Evolutionary conservation across 1,140 invertebrate species (phyloP).

Genomic region (Drosophila littoralis): DNA sequence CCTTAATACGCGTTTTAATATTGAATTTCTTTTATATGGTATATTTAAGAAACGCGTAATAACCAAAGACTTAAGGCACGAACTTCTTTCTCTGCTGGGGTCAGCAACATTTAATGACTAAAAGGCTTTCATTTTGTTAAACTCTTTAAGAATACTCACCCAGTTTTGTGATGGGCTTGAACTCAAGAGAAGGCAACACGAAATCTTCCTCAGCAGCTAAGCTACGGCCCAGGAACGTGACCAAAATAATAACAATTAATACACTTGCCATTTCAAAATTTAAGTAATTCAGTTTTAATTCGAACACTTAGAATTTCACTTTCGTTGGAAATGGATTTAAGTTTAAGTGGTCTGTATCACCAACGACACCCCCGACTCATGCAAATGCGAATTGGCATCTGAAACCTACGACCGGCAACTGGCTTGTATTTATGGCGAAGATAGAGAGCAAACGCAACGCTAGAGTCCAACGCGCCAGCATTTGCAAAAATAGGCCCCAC

Average conservation of each 20-base stretch:
- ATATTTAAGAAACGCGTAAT: not conserved
- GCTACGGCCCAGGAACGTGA: conserved; percentile 20
- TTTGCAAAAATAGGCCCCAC: conserved; percentile 33
- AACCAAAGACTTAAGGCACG: conserved; percentile 46
- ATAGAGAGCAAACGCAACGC: conserved; percentile 48
- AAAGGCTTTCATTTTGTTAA: not conserved
- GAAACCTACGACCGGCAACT: conserved; percentile 39
- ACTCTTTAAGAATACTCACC: conserved; percentile 46
- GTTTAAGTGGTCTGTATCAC: not conserved
- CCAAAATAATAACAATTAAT: conserved; percentile 31
- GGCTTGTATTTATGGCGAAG: conserved; percentile 74
- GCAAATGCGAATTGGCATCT: conserved; percentile 68
- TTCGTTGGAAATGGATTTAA: conserved; percentile 10
- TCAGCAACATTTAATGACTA: too few species aligned
- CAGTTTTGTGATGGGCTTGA: conserved; percentile 63
- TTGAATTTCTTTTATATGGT: not conserved
- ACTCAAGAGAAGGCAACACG: conserved; percentile 43
- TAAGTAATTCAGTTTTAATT: not conserved
- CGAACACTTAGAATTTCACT: conserved; percentile 17
- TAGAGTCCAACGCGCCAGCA: conserved; percentile 26
- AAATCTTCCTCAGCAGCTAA: conserved; percentile 40
- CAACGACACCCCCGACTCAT: conserved; percentile 33
- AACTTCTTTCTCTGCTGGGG: conserved; percentile 19
- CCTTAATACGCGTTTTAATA: not conserved
- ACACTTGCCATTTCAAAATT: conserved; percentile 37